Conservation (phyloP, 2,113 vertebrate species). For the Zosterops borbonicus region DNA sequence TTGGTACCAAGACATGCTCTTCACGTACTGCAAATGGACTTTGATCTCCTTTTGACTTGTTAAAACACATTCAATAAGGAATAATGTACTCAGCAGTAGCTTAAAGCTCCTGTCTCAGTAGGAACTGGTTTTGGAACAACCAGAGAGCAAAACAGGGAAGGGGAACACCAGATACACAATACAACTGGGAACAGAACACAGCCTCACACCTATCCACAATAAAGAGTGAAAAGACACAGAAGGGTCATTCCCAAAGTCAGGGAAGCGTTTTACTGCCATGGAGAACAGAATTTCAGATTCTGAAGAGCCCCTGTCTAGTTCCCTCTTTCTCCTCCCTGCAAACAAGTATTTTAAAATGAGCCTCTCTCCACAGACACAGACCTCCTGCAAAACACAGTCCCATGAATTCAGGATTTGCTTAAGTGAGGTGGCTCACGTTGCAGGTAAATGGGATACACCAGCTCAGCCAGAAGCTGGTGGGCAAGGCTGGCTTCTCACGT, state of each 20-base stretch:
- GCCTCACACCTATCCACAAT: neutral
- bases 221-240: neutral
- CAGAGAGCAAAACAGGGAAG: neutral
- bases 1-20: neutral
- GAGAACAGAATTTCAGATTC: neutral
- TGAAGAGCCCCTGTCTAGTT: neutral
- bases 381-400: neutral
- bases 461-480: neutral
- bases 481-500: neutral
- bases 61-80: neutral
- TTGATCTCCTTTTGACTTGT: neutral
- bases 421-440: neutral
- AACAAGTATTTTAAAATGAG: neutral
- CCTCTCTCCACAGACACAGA: neutral
- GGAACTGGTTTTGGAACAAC: neutral
- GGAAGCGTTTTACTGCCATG: neutral
- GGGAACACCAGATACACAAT: neutral
- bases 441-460: neutral
- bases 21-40: neutral
- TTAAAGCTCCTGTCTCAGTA: neutral
- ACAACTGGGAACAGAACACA: neutral
- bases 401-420: neutral
- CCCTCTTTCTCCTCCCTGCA: neutral
- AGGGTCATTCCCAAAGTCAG: neutral
- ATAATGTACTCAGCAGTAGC: neutral